A percentile compares a stretch with the other conserved stretches of the same genome.
These are phyloP conservation scores for Plutella xylostella DNA, from an alignment of 2,888 invertebrate species.

Conservation along the genomic window DNA sequence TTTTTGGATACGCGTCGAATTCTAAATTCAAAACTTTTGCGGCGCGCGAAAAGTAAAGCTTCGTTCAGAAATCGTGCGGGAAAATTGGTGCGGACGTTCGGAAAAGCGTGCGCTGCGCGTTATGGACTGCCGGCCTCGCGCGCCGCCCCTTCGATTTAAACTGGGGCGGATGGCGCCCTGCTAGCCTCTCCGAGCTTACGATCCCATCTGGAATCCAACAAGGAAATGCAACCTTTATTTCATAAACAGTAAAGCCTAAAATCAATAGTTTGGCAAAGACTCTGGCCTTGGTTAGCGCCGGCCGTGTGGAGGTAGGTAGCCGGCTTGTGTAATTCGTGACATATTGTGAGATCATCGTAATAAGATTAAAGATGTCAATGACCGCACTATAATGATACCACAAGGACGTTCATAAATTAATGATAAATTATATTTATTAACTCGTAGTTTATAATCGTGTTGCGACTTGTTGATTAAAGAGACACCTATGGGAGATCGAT, in stretches of 20 bases:
- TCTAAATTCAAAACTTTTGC: background rate
- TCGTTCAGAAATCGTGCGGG: constrained; percentile 12
- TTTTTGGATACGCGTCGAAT: no score
- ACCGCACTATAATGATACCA: constrained; percentile 1
- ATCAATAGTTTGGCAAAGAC: background rate
- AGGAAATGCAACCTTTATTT: background rate
- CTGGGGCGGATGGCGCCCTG: constrained; percentile 30
- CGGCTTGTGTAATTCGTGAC: constrained; percentile 5
- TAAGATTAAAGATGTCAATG: constrained; percentile 1
- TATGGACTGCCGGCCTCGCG: constrained; percentile 27
- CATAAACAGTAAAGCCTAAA: background rate
- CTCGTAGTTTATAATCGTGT: no score
- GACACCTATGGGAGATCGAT: no score
- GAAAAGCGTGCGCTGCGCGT: background rate
- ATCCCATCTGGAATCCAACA: background rate
- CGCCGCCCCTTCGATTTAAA: constrained; percentile 31
- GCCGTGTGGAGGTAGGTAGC: background rate
- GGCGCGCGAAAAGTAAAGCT: background rate
- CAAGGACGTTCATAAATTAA: no score
- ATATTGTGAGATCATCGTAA: constrained; percentile 4
- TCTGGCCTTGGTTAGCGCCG: background rate
- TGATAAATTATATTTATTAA: no score
- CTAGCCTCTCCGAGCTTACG: constrained; percentile 3
- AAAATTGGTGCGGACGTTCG: constrained; percentile 5
- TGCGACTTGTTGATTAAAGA: no score